Evolutionary conservation across 1,140 invertebrate genomes (phyloP).

Genomic region (Holotrichia oblita): DNA sequence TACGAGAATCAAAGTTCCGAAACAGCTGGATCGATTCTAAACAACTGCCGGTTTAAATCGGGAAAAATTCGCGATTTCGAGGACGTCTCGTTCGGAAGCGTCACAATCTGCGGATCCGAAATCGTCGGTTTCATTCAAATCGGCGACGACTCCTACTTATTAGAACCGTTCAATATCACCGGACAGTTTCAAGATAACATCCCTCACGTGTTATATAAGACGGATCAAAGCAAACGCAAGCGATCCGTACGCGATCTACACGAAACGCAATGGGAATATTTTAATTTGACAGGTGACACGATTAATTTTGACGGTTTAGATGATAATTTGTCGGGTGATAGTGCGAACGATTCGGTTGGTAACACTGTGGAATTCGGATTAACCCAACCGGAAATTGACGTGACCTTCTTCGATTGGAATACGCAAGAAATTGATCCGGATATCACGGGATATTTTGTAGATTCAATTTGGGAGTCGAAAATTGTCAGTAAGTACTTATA

Average conservation of each 20-base stretch:
- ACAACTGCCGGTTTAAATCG: slow-evolving; percentile 50
- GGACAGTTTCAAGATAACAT: neutral
- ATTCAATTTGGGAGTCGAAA: slow-evolving; percentile 59
- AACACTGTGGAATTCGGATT: neutral
- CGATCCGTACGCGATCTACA: neutral
- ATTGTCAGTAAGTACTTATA: slow-evolving; percentile 43
- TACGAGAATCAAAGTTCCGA: neutral
- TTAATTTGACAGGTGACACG: slow-evolving; percentile 65
- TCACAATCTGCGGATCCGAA: slow-evolving; percentile 61
- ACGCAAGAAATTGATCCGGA: neutral
- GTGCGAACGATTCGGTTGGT: neutral
- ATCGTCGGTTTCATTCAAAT: slow-evolving; percentile 61
- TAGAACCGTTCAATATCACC: slow-evolving; percentile 58
- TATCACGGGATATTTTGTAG: slow-evolving; percentile 61
- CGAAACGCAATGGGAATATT: slow-evolving; percentile 46
- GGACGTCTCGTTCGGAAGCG: slow-evolving; percentile 54
- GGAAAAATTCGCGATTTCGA: slow-evolving; percentile 50
- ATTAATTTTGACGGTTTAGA: slow-evolving; percentile 50
- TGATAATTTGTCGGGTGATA: slow-evolving; percentile 20
- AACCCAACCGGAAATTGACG: neutral
- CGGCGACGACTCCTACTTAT: slow-evolving; percentile 56
- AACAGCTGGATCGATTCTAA: slow-evolving; percentile 46
- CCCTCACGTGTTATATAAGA: slow-evolving; percentile 40
- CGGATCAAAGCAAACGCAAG: neutral
- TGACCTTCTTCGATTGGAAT: slow-evolving; percentile 12